A percentile compares a stretch with the other conserved stretches of the same genome.
phyloP scores from a whole-genome alignment of 2,113 vertebrate genomes.

The Arizona elegans region DNA sequence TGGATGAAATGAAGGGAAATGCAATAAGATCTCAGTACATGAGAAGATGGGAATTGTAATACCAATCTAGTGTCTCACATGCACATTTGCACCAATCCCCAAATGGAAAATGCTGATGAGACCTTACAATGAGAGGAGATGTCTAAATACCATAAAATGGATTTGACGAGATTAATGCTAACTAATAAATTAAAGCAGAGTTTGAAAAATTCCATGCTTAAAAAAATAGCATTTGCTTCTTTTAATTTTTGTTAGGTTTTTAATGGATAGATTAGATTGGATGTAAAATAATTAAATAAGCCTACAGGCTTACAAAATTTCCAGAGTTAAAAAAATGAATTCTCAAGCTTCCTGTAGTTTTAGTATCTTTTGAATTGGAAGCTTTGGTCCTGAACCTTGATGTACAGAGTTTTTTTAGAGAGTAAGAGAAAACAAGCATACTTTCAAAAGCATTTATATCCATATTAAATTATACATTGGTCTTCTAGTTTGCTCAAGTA shows the following conservation, averaged over 20 bases:
- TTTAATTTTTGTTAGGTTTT: neutral
- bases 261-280: neutral
- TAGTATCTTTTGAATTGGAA: neutral
- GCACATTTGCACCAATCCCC: neutral
- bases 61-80: neutral
- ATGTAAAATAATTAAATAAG: neutral
- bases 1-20: slow-evolving; percentile 58
- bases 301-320: neutral
- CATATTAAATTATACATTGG: neutral
- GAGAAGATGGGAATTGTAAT: slow-evolving; percentile 32
- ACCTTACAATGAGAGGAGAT: neutral
- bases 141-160: neutral
- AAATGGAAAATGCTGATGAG: neutral
- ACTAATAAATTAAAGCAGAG: neutral
- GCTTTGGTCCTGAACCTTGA: neutral
- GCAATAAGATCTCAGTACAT: slow-evolving; percentile 7
- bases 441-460: neutral
- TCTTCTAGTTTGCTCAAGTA: neutral
- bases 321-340: neutral
- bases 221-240: neutral
- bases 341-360: neutral
- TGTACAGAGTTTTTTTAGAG: neutral
- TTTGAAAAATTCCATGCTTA: neutral
- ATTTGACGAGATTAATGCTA: neutral
- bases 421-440: neutral